Evolutionary conservation across 2,113 vertebrate species (phyloP).

Genomic region (Anseranas semipalmata): DNA sequence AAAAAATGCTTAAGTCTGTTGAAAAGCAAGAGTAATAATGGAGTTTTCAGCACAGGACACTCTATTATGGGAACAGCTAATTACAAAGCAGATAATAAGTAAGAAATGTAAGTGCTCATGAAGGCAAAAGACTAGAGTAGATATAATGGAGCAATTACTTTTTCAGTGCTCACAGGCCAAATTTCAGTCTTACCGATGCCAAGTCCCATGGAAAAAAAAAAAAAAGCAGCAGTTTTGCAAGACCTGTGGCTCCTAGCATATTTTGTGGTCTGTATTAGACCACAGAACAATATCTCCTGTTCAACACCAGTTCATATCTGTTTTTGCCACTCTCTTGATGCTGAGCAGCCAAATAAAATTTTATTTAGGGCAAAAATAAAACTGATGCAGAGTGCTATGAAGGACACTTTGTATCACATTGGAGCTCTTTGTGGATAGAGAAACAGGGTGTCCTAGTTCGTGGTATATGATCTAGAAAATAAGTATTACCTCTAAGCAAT

Average conservation of each 20-base stretch:
- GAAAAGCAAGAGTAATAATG: constrained; percentile 60
- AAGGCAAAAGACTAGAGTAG: constrained; percentile 17
- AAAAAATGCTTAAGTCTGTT: constrained; percentile 54
- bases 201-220: background rate
- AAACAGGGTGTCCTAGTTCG: background rate
- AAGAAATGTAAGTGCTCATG: constrained; percentile 46
- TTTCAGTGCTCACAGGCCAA: constrained; percentile 12
- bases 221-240: background rate
- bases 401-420: background rate
- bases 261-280: background rate
- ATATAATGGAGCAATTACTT: constrained; percentile 65
- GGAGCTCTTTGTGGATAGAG: background rate
- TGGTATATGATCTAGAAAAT: background rate
- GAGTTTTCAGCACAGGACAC: constrained; percentile 46
- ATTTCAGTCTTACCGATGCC: background rate
- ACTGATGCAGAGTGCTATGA: background rate
- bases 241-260: background rate
- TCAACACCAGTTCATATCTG: background rate
- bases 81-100: constrained; percentile 66
- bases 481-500: background rate
- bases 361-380: background rate
- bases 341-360: background rate
- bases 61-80: constrained; percentile 61
- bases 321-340: background rate
- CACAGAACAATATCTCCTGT: background rate